Evolutionary conservation across 2,888 invertebrate genomes (phyloP), one percentile per base, ranked within the genome.

Genomic region (Cryptocephalus primarius): DNA sequence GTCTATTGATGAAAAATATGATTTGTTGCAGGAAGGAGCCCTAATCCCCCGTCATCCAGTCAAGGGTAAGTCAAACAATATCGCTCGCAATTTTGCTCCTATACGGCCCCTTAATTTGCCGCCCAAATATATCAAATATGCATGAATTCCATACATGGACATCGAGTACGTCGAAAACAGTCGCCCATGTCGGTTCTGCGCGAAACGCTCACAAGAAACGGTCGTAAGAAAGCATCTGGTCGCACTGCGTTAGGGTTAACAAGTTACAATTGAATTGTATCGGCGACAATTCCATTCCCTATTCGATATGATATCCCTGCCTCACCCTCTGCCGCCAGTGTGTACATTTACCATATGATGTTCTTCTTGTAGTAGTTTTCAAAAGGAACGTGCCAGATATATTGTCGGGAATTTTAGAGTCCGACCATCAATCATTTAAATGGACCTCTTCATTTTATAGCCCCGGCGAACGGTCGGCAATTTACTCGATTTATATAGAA

Each of bases 61-160:
- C 50, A 51, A 56, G 55, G 52, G 56, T 50, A 56, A 62, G 57
- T 62, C 60, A 60, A 62, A 64, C 62, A 62, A 66, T 65, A 68
- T 66, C 62, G 60, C 54, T 62, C 58, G 57, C 62, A 63, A 61
- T 62, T 63, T 59, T 46, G 47, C 50, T 53, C 50, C 55, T 58
- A 60, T 60, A 22, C 56, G 55, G 57, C 59, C 58, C 60, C 62
- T 67, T 66, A 68, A 68, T 68, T 68, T 68, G 67, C 67, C 68
- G 64, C 66, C 64, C 65, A 68, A 68, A 68, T 68, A 66, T 67
- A 68, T 68, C 68, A 68, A 68, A 68, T 68, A 68, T 68, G 69
- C 68, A 69, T 65, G 66, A 67, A 66, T 65, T 60, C 64, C 63
- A 60, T 63, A 60, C 62, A 65, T 63, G 61, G 63, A 66, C 62